Evolutionary conservation across 2,113 vertebrate genomes (phyloP).

Genomic region (Euleptes europaea): DNA sequence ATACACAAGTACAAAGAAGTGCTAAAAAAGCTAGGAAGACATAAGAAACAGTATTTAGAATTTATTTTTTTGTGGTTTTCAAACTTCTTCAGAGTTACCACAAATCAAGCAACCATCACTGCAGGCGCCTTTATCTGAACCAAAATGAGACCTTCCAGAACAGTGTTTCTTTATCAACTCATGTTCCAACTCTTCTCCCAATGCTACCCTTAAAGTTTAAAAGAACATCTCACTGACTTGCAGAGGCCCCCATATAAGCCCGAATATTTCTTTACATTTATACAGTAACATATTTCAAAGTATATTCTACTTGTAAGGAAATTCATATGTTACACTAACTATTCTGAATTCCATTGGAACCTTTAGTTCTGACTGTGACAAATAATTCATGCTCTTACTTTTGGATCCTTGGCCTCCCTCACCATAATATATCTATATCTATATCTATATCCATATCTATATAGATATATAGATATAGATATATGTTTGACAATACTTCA

Average conservation of each 20-base stretch:
- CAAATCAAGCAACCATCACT: not conserved
- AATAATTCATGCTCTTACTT: not conserved
- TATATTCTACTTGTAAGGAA: not conserved
- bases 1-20: not conserved
- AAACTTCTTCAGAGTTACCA: not conserved
- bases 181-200: not conserved
- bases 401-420: not conserved
- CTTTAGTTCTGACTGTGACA: not conserved
- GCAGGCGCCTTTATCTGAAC: constrained; percentile 12
- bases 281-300: not conserved
- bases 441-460: no score
- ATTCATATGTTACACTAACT: constrained; percentile 7
- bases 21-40: constrained; percentile 31
- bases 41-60: not conserved
- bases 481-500: constrained; percentile 17
- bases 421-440: no score
- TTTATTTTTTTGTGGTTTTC: not conserved
- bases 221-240: not conserved
- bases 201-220: not conserved
- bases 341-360: not conserved
- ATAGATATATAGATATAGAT: not conserved
- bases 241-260: not conserved
- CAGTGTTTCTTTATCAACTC: not conserved
- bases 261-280: not conserved
- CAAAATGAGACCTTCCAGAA: not conserved